These are phyloP conservation scores for Agrypnia vestita DNA, from an alignment of 1,140 invertebrate genomes.

Conservation along the genomic window DNA sequence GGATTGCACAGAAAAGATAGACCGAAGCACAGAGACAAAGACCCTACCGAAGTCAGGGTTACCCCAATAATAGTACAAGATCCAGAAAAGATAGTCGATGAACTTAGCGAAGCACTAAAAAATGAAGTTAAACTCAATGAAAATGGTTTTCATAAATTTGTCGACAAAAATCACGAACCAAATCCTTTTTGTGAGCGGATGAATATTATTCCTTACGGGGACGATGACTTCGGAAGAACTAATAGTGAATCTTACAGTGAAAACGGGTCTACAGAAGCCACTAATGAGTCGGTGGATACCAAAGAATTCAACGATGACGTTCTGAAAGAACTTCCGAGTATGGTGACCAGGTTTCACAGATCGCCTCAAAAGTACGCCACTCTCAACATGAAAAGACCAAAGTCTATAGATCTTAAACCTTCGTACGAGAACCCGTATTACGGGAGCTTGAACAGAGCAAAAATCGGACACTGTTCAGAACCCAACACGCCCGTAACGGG, in stretches of 20 bases:
- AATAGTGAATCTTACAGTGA: constrained; percentile 16
- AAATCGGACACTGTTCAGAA: constrained; percentile 71
- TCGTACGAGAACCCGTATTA: constrained; percentile 67
- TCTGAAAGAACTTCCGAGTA: constrained; percentile 68
- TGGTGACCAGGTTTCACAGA: constrained; percentile 70
- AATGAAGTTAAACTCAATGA: constrained; percentile 52
- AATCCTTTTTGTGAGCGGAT: background rate
- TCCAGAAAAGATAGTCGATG: constrained; percentile 60
- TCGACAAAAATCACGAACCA: background rate
- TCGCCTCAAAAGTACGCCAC: constrained; percentile 72
- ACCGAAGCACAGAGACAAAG: constrained; percentile 50
- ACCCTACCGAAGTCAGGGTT: constrained; percentile 53
- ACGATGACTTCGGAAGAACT: constrained; percentile 11
- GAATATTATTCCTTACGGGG: constrained; percentile 35
- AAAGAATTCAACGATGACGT: constrained; percentile 69
- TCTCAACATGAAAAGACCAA: constrained; percentile 69
- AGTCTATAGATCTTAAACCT: constrained; percentile 70
- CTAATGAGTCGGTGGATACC: constrained; percentile 6
- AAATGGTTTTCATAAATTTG: constrained; percentile 7
- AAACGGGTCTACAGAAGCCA: constrained; percentile 14
- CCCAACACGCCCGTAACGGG: constrained; percentile 67
- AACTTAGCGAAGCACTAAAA: constrained; percentile 65
- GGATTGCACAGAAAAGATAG: constrained; percentile 51
- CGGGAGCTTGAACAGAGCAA: constrained; percentile 68
- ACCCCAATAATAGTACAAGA: constrained; percentile 49